These are phyloP conservation scores for Echeneis naucrates DNA, from an alignment of 2,797 vertebrate species.

Conservation along the genomic window DNA sequence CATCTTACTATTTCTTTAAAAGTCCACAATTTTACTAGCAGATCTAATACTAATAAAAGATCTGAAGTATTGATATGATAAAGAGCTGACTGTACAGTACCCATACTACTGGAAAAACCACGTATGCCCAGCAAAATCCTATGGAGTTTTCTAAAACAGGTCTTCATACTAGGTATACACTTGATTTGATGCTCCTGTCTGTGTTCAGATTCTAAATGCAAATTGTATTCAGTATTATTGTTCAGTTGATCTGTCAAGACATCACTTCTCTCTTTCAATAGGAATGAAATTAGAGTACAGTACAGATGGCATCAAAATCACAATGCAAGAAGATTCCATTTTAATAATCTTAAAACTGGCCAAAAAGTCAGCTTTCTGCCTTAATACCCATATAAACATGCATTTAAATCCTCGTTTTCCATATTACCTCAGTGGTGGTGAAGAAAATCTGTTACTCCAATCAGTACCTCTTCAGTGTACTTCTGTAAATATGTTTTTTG, in stretches of 20 bases:
- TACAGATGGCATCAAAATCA: slow-evolving; percentile 53
- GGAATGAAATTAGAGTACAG: slow-evolving; percentile 23
- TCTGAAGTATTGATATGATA: slow-evolving; percentile 59
- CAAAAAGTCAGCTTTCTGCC: slow-evolving; percentile 48
- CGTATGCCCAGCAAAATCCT: slow-evolving; percentile 36
- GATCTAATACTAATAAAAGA: slow-evolving; percentile 52
- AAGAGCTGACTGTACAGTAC: slow-evolving; percentile 47
- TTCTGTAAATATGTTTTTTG: slow-evolving; percentile 46
- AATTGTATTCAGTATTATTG: slow-evolving; percentile 72
- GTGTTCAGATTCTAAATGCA: slow-evolving; percentile 53
- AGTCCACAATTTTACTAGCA: slow-evolving; percentile 53
- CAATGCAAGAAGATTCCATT: slow-evolving; percentile 58
- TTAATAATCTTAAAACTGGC: slow-evolving; percentile 39
- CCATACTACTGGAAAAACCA: slow-evolving; percentile 40
- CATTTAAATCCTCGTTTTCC: slow-evolving; percentile 53
- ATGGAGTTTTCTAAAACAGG: slow-evolving; percentile 23
- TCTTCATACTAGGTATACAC: slow-evolving; percentile 45
- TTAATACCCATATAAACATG: slow-evolving; percentile 52
- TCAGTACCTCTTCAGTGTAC: slow-evolving; percentile 62
- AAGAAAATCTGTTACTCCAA: slow-evolving; percentile 44
- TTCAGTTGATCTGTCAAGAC: slow-evolving; percentile 35
- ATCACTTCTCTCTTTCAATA: slow-evolving; percentile 10
- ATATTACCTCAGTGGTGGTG: slow-evolving; percentile 57
- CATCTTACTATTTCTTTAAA: slow-evolving; percentile 54
- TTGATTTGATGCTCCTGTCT: slow-evolving; percentile 64